Evolutionary conservation across 2,797 vertebrate species (phyloP), one percentile per base, ranked within the genome.

Genomic region (Fringilla coelebs): DNA sequence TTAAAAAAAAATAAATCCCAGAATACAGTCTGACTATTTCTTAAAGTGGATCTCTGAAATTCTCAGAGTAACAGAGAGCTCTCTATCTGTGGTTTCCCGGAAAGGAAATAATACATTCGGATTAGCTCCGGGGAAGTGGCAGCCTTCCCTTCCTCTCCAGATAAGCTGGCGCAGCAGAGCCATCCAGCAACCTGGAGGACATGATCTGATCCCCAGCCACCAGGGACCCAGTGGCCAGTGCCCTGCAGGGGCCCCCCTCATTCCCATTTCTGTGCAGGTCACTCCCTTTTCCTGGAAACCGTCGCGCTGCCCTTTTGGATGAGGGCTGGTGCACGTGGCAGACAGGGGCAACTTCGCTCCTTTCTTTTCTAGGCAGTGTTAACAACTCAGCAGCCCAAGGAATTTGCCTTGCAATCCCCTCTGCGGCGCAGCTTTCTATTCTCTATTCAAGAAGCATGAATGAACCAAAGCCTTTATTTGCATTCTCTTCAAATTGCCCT

Each of bases 401-500:
- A 89, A 93, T 95, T 94, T 78, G 85, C 93, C 94, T 96, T 80
- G 80, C 88, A 95, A 90, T 94, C 90, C 76, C 77, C 76, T 97
- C 81, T 84, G 83, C 0, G 74, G 76, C 91, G 96, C 89, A 92
- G 95, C 74, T 96, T 97, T 92, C 94, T 88, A 77, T 91, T 94
- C 94, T 88, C 66, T 95, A 62, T 89, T 93, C 95, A 96, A 81
- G 94, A 70, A 95, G 90, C 89, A 94, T 97, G 96, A 97, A 97
- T 97, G 96, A 97, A 96, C 55, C 1, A 17, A 96, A 97, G 85
- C 77, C 91, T 96, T 96, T 97, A 95, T 97, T 97, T 97, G 95
- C 97, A 96, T 97, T 97, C 96, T 96, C 96, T 96, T 94, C 94
- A 96, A 97, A 96, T 97, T 96, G 96, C 92, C 92, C 96, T 97